Percentiles rank a stretch among this genome's conserved stretches.
phyloP scores from a whole-genome alignment of 2,797 vertebrate species.

The Heterohyrax brucei region DNA sequence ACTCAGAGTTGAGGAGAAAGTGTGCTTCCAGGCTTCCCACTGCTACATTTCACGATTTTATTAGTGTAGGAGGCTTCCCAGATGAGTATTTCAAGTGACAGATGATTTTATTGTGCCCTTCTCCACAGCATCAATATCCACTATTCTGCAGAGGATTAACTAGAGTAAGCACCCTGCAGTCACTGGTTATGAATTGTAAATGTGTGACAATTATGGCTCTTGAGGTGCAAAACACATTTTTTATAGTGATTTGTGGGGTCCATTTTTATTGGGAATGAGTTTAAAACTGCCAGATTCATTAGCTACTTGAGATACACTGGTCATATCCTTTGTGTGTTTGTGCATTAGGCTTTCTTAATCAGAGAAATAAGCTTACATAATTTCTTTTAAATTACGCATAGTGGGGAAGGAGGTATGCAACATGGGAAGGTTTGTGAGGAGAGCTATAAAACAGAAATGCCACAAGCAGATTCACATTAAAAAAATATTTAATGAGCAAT shows the following conservation, averaged over 20 bases:
- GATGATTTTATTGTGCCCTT: constrained; percentile 70
- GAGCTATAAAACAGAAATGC: constrained; percentile 76
- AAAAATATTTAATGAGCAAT: constrained; percentile 74
- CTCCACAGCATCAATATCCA: constrained; percentile 42
- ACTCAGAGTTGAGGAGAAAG: constrained; percentile 42
- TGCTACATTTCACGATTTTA: constrained; percentile 80
- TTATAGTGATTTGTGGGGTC: constrained; percentile 66
- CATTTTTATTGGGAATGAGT: constrained; percentile 78
- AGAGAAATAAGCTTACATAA: constrained; percentile 49
- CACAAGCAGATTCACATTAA: constrained; percentile 66
- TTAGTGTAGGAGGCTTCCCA: constrained; percentile 62
- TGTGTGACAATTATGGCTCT: constrained; percentile 76
- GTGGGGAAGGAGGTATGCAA: constrained; percentile 22
- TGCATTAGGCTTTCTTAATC: constrained; percentile 75
- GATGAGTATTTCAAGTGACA: constrained; percentile 72
- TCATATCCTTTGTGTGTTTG: constrained; percentile 55
- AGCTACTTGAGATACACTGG: constrained; percentile 57
- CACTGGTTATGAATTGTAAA: constrained; percentile 82
- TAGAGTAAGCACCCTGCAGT: constrained; percentile 62
- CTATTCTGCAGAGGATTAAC: constrained; percentile 72
- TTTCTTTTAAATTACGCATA: constrained; percentile 74
- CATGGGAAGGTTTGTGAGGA: constrained; percentile 50
- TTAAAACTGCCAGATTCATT: constrained; percentile 68
- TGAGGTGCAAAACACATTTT: constrained; percentile 59
- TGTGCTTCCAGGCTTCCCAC: background rate